Base-by-base conservation (phyloP, 2,797 vertebrate genomes). In the Hyperoplus immaculatus region DNA sequence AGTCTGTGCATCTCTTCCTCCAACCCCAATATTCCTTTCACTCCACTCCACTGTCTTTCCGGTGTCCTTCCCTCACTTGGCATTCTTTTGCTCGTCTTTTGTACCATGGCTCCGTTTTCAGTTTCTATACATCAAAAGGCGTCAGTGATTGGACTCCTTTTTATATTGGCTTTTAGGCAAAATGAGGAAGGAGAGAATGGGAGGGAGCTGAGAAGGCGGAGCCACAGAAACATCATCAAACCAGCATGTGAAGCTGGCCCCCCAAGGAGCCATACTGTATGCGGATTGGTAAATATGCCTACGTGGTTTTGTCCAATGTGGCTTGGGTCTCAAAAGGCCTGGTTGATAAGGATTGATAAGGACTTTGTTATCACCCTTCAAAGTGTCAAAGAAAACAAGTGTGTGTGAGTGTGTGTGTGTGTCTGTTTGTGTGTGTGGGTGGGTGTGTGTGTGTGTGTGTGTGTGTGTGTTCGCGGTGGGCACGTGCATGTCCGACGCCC, bases 111-210 rank as follows among this genome's bases (percentile, higher is more conserved):
- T 91, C 69, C 64, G 72, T 81, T 91, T 83, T 69, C 71, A 68
- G 75, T 83, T 86, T 87, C 77, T 83, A 61, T 72, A 86, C 85
- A 92, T 94, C 88, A 91, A 91, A 94, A 85, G 49, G 81, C 80
- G 50, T 84, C 81, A 73, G 66, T 62, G 89, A 93, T 90, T 92
- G 81, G 87, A 87, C 90, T 94, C 80, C 74, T 83, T 85, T 90
- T 90, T 82, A 81, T 76, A 75, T 88, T 87, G 86, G 70, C 81
- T 80, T 88, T 86, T 63, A 76, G 75, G 83, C 68, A 78, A 87
- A 92, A 85, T 85, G 76, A 74, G 62, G 77, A 74, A 77, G 76
- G 82, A 72, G 79, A 21, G 42, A 39, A 29, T 29, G 29, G 29
- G 58, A 41, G 45, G 18, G 75, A 71, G 75, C 68, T 70, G 60